phyloP scores from a whole-genome alignment of 2,797 vertebrate species.

The Enteromius anoplus region DNA sequence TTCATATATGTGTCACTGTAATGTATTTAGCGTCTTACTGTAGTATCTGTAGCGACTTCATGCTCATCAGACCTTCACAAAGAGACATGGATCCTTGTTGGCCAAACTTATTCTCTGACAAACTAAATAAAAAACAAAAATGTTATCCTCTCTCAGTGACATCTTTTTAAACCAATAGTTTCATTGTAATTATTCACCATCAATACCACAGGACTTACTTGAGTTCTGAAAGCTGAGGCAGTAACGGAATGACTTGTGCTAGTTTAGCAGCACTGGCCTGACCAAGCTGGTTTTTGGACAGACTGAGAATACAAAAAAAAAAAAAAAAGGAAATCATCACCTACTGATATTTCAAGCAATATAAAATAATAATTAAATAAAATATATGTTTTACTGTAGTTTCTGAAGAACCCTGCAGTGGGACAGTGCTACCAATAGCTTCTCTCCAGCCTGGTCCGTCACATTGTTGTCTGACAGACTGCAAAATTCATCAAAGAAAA shows the following conservation, averaged over 20 bases:
- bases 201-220: slow-evolving; percentile 74
- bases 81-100: slow-evolving; percentile 64
- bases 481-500: background rate
- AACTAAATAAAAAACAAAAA: slow-evolving; percentile 68
- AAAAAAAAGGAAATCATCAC: background rate
- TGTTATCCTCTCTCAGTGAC: background rate
- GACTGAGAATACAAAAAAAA: slow-evolving; percentile 67
- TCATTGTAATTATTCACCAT: background rate
- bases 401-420: slow-evolving; percentile 77
- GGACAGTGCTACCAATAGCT: slow-evolving; percentile 72
- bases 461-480: slow-evolving; percentile 83
- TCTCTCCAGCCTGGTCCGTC: slow-evolving; percentile 73
- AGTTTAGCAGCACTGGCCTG: slow-evolving; percentile 72
- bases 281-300: slow-evolving; percentile 81
- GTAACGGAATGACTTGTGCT: slow-evolving; percentile 71
- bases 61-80: slow-evolving; percentile 67
- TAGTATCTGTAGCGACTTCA: slow-evolving; percentile 77
- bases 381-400: slow-evolving; percentile 76
- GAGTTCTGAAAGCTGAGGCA: slow-evolving; percentile 74
- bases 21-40: slow-evolving; percentile 75
- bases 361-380: background rate
- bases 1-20: background rate
- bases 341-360: background rate
- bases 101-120: slow-evolving; percentile 82
- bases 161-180: background rate